Base-by-base conservation (phyloP, 1,140 invertebrate genomes). In the Drosophila carrolli region DNA sequence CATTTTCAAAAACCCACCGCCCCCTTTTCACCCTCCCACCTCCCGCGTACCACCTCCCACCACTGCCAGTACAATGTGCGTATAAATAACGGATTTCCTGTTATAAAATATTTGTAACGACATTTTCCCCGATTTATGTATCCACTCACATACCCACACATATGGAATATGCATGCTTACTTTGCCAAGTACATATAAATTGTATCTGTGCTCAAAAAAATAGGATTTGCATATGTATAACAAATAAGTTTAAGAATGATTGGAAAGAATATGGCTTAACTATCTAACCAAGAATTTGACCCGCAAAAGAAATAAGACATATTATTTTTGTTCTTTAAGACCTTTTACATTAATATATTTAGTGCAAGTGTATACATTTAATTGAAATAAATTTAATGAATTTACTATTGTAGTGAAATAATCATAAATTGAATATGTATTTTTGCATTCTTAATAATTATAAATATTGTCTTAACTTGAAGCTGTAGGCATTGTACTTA, bases 71-170 rank as follows among this genome's bases (percentile, higher is more conserved):
- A 86, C 83, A 86, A 86, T 88, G 71, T 88, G 83, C 83, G 84
- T 88, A 88, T 88, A 88, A 88, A 88, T 88, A 88, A 88, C 83
- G 83, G 83, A 88, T 88, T 88, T 88, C 80, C 83, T 80, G 83
- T 80, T 88, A 89, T 88, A 88, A 88, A 88, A 88, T 88, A 88
- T 88, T 82, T 82, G 83, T 86, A 86, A 81, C 82, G 81, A 86
- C 83, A 86, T 86, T 86, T 86, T 86, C 16, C 67, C 78, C 82
- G 82, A 86, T 86, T 86, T 81, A 81, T 66, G 55, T 66, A 66
- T 62, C 14, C 78, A 7, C 44, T 41, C 44, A 50, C 63, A 47
- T 29, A 53, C 38, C 38, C 19, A 35, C 32, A 19, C 65, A 43
- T n/a, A 53, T 19, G 60, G 27, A 60, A 35, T 62, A 43, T 62